Conservation (phyloP, 2,797 vertebrate species). For the Sebastiscus albofasciatus region DNA sequence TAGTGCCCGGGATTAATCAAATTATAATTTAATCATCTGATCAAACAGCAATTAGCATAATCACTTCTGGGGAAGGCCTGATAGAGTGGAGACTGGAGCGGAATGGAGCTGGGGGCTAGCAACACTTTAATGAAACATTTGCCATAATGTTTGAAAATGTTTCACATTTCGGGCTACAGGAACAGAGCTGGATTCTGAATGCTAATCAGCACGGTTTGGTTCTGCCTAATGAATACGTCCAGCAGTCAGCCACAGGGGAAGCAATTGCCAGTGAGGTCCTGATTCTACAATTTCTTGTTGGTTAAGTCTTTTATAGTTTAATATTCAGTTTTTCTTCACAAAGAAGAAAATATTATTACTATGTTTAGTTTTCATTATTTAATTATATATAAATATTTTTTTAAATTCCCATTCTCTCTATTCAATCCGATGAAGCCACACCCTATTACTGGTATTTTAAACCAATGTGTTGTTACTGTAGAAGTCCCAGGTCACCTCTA, state of each 20-base stretch:
- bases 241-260: conserved; percentile 39
- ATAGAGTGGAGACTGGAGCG: conserved; percentile 83
- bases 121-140: conserved; percentile 81
- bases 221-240: conserved; percentile 56
- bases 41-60: conserved; percentile 97
- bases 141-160: conserved; percentile 80
- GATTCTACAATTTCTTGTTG: conserved; percentile 10
- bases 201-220: conserved; percentile 67
- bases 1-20: conserved; percentile 91
- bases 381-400: neutral
- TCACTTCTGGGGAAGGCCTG: conserved; percentile 91
- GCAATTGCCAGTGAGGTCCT: neutral
- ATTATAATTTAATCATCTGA: conserved; percentile 98
- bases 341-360: neutral
- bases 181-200: conserved; percentile 61
- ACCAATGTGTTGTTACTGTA: neutral
- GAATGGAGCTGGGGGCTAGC: conserved; percentile 69
- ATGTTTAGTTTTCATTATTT: neutral
- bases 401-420: neutral
- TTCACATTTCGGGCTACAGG: conserved; percentile 71
- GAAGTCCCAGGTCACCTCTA: neutral
- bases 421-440: neutral
- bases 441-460: neutral
- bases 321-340: neutral
- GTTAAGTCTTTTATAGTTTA: neutral